These are phyloP conservation scores for Eupithecia abbreviata DNA, from an alignment of 2,888 invertebrate genomes.

Conservation along the genomic window DNA sequence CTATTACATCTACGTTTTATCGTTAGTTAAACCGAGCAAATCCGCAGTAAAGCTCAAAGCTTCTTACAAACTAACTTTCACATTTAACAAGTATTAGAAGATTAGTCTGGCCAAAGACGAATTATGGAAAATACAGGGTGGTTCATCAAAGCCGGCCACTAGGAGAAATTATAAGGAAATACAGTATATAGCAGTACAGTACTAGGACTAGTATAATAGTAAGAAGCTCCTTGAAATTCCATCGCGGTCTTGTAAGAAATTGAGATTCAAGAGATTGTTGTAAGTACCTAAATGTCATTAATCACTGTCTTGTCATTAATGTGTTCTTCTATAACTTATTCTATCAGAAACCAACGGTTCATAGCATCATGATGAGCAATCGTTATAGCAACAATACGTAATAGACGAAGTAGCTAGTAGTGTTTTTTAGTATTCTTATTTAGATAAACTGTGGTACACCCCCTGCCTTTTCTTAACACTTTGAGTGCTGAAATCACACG, in stretches of 20 bases:
- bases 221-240: background rate
- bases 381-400: background rate
- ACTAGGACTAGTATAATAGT: background rate
- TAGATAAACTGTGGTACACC: no score
- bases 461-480: no score
- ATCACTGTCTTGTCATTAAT: background rate
- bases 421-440: no score
- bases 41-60: background rate
- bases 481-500: no score
- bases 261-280: no score
- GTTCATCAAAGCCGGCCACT: background rate
- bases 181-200: background rate
- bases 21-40: background rate
- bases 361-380: background rate
- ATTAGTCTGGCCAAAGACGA: background rate
- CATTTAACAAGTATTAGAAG: constrained; percentile 7
- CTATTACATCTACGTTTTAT: background rate
- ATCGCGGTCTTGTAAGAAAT: background rate
- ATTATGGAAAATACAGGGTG: background rate
- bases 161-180: background rate
- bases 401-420: background rate
- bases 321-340: no score
- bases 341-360: no score
- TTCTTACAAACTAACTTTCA: background rate
- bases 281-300: no score